Evolutionary conservation across 2,797 vertebrate species (phyloP).

Genomic region (Ficedula albicollis): DNA sequence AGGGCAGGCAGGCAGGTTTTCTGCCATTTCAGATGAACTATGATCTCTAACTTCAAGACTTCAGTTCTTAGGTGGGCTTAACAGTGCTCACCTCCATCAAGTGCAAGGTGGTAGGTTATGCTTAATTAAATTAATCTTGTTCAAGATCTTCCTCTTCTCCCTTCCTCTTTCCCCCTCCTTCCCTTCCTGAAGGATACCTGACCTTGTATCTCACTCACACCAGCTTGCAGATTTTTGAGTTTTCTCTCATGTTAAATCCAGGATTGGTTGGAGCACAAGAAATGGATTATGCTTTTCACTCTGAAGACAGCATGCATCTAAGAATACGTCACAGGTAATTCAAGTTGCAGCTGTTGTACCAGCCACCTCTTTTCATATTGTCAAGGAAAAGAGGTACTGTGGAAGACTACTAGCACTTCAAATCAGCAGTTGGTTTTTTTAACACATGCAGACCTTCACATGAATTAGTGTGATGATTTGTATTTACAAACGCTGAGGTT

Average conservation of each 20-base stretch:
- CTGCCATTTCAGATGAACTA: background rate
- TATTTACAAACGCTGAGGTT: background rate
- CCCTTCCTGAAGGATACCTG: background rate
- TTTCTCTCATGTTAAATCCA: background rate
- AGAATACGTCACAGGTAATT: background rate
- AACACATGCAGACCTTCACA: background rate
- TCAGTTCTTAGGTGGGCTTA: background rate
- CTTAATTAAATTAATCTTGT: conserved; percentile 16
- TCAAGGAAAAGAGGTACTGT: background rate
- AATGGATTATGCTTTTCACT: background rate
- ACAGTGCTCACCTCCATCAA: background rate
- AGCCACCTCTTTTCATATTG: background rate
- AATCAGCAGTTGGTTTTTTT: background rate
- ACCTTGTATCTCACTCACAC: background rate
- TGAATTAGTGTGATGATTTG: background rate
- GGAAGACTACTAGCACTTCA: background rate
- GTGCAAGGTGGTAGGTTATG: background rate
- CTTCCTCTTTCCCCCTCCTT: background rate
- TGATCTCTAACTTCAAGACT: background rate
- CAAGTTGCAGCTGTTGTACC: background rate
- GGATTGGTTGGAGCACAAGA: background rate
- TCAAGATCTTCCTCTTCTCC: background rate
- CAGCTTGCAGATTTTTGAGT: background rate
- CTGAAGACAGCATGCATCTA: background rate
- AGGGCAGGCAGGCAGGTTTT: background rate